Percentiles rank a stretch among this genome's conserved stretches.
phyloP scores from a whole-genome alignment of 1,140 invertebrate species.

The Eriosoma lanigerum region DNA sequence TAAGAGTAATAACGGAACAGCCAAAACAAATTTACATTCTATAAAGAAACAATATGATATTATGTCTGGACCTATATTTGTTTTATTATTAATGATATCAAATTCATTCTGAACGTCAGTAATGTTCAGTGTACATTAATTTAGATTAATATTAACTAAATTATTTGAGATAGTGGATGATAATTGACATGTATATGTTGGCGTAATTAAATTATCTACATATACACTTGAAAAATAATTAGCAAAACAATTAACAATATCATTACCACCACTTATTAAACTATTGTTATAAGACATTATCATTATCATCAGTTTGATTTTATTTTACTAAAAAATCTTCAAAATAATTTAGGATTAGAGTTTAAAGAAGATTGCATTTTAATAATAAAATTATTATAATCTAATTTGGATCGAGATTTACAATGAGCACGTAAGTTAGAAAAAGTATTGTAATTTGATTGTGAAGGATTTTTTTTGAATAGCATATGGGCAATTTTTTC shows the following conservation, averaged over 20 bases:
- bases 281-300: not conserved
- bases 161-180: not conserved
- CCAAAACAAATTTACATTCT: not conserved
- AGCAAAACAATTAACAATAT: not conserved
- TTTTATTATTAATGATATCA: not conserved
- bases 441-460: not conserved
- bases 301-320: not conserved
- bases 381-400: not conserved
- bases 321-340: not conserved
- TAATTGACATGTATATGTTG: no score
- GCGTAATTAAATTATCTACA: not conserved
- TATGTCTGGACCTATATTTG: not conserved
- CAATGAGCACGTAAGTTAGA: not conserved
- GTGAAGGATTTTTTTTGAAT: not conserved
- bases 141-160: not conserved
- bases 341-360: not conserved
- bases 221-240: not conserved
- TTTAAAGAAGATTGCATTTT: not conserved
- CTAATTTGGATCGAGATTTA: not conserved
- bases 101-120: not conserved
- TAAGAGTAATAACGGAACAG: not conserved
- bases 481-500: no score
- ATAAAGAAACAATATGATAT: conserved; percentile 1
- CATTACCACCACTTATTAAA: not conserved
- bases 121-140: not conserved